Conservation (phyloP, 2,888 invertebrate species). For the Drosophila pseudotalamancana region DNA sequence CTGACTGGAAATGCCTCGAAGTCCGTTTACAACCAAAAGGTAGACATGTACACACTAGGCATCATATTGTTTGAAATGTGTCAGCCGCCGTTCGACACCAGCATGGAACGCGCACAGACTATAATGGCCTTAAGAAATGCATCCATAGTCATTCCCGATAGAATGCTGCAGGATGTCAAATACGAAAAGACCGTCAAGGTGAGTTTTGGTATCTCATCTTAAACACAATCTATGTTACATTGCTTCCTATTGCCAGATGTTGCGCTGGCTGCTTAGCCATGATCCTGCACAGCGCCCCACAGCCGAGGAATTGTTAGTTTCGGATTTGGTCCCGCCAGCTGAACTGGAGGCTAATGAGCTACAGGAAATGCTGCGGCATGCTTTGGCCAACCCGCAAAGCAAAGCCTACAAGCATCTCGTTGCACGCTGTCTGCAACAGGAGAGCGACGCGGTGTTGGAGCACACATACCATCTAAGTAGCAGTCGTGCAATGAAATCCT, state of each 20-base stretch:
- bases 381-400: slow-evolving; percentile 91
- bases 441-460: slow-evolving; percentile 85
- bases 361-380: slow-evolving; percentile 92
- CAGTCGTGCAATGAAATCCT: slow-evolving; percentile 80
- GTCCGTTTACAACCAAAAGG: slow-evolving; percentile 94
- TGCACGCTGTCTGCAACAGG: slow-evolving; percentile 83
- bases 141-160: slow-evolving; percentile 89
- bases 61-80: slow-evolving; percentile 99
- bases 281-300: slow-evolving; percentile 93
- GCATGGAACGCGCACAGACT: slow-evolving; percentile 94
- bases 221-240: not conserved
- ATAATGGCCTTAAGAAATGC: slow-evolving; percentile 89
- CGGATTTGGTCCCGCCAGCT: slow-evolving; percentile 93
- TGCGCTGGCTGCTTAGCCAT: slow-evolving; percentile 91
- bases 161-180: slow-evolving; percentile 85
- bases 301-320: slow-evolving; percentile 92
- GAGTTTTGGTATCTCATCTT: slow-evolving; percentile 21
- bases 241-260: slow-evolving; percentile 82
- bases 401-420: slow-evolving; percentile 91
- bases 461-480: slow-evolving; percentile 91
- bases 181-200: slow-evolving; percentile 86
- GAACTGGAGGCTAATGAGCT: slow-evolving; percentile 94
- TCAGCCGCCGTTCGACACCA: slow-evolving; percentile 92
- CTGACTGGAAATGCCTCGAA: slow-evolving; percentile 89
- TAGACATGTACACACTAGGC: slow-evolving; percentile 94